A percentile compares a stretch with the other conserved stretches of the same genome.
These are phyloP conservation scores for Python bivittatus DNA, from an alignment of 2,113 vertebrate species.

Conservation along the genomic window DNA sequence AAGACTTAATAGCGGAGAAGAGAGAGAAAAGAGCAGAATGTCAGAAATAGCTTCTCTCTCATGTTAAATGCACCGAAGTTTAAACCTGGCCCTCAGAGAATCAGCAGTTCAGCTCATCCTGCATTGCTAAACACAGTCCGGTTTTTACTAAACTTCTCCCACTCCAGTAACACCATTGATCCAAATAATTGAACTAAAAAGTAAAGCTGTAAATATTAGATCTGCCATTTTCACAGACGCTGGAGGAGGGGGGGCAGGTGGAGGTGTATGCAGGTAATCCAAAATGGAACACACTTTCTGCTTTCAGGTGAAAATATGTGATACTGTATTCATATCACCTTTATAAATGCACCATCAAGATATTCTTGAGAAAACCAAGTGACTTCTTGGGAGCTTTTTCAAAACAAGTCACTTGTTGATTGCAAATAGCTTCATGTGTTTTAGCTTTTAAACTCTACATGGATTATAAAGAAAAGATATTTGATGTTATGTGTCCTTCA, in stretches of 20 bases:
- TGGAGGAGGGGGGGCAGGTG: not conserved
- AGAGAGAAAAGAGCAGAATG: constrained; percentile 18
- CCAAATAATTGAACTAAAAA: constrained; percentile 33
- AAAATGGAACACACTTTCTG: not conserved
- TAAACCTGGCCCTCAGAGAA: constrained; percentile 41
- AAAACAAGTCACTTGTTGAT: constrained; percentile 15
- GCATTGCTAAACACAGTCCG: constrained; percentile 16
- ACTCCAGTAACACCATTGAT: constrained; percentile 5
- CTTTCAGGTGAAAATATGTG: not conserved
- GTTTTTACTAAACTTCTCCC: constrained; percentile 26
- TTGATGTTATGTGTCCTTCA: too few relatives aligned
- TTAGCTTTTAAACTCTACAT: too few relatives aligned
- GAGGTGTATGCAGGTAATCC: not conserved
- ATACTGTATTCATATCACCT: not conserved
- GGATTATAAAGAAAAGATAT: too few relatives aligned
- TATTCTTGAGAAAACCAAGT: not conserved
- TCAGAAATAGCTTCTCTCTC: constrained; percentile 49
- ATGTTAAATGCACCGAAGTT: constrained; percentile 49
- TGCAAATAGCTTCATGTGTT: not conserved
- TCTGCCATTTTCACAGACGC: constrained; percentile 5
- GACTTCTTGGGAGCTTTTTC: constrained; percentile 1
- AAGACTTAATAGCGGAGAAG: constrained; percentile 46
- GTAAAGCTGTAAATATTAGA: constrained; percentile 36
- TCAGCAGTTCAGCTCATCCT: constrained; percentile 42
- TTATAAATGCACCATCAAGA: not conserved